A percentile compares a stretch with the other conserved stretches of the same genome.
Evolutionary conservation across 2,113 vertebrate genomes (phyloP).

Genomic region (Bufo gargarizans): DNA sequence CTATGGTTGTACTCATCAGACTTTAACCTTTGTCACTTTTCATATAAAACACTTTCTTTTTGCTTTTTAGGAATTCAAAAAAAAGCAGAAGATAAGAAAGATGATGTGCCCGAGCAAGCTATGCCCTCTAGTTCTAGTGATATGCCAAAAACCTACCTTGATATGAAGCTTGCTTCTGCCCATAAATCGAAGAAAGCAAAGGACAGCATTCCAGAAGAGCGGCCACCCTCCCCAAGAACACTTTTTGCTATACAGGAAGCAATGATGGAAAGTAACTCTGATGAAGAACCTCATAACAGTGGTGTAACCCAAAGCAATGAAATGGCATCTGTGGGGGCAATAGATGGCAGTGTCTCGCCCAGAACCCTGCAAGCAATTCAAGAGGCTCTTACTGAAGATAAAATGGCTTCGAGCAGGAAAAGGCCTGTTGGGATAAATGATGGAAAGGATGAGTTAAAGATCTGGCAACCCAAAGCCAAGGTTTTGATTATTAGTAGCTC

Average conservation of each 20-base stretch:
- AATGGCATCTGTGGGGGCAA: accelerated
- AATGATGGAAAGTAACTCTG: constrained; percentile 77
- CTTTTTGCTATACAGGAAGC: constrained; percentile 83
- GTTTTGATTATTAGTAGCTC: constrained; percentile 64
- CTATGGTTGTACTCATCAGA: too few species aligned
- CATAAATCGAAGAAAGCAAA: constrained; percentile 59
- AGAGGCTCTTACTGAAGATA: constrained; percentile 66
- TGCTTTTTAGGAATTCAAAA: constrained; percentile 72
- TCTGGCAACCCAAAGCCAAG: neutral
- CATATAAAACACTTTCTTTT: constrained; percentile 39
- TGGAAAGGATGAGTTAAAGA: neutral
- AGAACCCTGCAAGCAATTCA: constrained; percentile 76
- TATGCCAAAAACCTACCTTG: constrained; percentile 37
- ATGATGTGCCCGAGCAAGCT: constrained; percentile 62
- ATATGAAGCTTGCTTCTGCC: constrained; percentile 49
- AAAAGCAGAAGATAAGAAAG: constrained; percentile 62
- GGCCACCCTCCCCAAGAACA: constrained; percentile 84
- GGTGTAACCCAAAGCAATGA: accelerated
- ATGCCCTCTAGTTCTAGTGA: constrained; percentile 52
- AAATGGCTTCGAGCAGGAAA: constrained; percentile 21
- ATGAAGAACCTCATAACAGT: constrained; percentile 66
- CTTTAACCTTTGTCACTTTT: neutral
- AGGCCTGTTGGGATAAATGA: neutral
- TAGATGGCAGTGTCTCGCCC: constrained; percentile 72
- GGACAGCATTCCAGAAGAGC: neutral